Conservation (phyloP, 1,140 invertebrate genomes). For the Babylonia areolata region DNA sequence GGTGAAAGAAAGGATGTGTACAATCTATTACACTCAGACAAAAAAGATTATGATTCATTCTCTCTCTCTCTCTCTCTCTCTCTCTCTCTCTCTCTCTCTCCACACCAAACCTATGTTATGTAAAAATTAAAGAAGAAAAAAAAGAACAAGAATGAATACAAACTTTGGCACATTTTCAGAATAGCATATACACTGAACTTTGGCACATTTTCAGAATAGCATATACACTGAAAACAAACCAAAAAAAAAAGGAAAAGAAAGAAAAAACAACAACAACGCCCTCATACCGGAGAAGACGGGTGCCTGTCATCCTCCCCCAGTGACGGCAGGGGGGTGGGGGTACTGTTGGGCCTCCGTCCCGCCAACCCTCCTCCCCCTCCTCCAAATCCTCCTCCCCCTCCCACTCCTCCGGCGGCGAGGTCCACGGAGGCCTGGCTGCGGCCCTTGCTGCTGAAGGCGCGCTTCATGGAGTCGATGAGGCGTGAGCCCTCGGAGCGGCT, state of each 20-base stretch:
- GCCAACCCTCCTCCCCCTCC: conserved; percentile 73
- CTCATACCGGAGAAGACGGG: conserved; percentile 64
- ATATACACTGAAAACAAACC: background rate
- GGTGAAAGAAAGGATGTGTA: too few species aligned
- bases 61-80: too few species aligned
- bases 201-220: too few species aligned
- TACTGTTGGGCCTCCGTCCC: conserved; percentile 77
- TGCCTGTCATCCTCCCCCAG: conserved; percentile 69
- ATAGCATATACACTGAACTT: too few species aligned
- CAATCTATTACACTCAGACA: too few species aligned
- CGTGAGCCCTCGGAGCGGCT: conserved; percentile 76
- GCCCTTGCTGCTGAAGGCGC: conserved; percentile 87
- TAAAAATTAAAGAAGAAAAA: background rate
- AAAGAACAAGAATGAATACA: background rate
- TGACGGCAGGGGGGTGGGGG: conserved; percentile 74
- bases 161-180: too few species aligned
- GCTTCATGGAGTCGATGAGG: conserved; percentile 93
- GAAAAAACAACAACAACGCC: conserved; percentile 32
- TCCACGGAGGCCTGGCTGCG: conserved; percentile 42
- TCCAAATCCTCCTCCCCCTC: background rate
- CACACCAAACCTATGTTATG: too few species aligned
- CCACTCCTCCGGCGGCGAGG: too few species aligned
- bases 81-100: too few species aligned
- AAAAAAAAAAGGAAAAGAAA: background rate
- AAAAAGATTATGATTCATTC: too few species aligned